Evolutionary conservation across 2,113 vertebrate genomes (phyloP).

Genomic region (Cyprinodon brontotheroides): DNA sequence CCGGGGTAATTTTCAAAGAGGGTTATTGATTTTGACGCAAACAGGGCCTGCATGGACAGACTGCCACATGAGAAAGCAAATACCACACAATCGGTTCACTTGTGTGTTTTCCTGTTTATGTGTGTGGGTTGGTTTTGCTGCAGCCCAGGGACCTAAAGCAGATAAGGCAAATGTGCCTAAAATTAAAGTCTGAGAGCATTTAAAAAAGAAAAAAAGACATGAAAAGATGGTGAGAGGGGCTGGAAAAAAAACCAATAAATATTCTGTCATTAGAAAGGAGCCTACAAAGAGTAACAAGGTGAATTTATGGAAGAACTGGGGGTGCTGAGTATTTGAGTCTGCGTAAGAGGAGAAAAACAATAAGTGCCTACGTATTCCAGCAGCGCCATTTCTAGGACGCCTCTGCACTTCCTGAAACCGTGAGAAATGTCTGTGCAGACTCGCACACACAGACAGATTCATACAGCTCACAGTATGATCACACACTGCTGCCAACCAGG

Average conservation of each 20-base stretch:
- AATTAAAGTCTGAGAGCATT: slow-evolving; percentile 7
- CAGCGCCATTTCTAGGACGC: slow-evolving; percentile 58
- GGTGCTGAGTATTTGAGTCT: slow-evolving; percentile 20
- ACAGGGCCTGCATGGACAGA: not conserved
- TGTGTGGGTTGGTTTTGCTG: not conserved
- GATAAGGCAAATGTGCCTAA: slow-evolving; percentile 9
- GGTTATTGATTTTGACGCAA: slow-evolving; percentile 29
- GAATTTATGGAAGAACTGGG: slow-evolving; percentile 23
- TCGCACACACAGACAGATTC: slow-evolving; percentile 17
- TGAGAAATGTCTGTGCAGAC: slow-evolving; percentile 63
- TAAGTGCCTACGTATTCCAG: slow-evolving; percentile 61
- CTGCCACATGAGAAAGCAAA: not conserved
- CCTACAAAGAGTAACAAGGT: slow-evolving; percentile 47
- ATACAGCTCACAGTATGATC: slow-evolving; percentile 7
- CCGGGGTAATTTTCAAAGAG: slow-evolving; percentile 27
- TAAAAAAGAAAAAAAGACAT: not conserved
- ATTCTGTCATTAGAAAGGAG: slow-evolving; percentile 26
- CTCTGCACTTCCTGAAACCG: slow-evolving; percentile 72
- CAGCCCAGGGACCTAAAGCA: slow-evolving; percentile 14
- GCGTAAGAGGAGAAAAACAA: slow-evolving; percentile 3
- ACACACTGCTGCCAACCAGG: slow-evolving; percentile 14
- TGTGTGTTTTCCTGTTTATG: not conserved
- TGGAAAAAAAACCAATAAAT: not conserved
- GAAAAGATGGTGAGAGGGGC: not conserved
- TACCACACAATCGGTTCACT: not conserved